A percentile compares a stretch with the other conserved stretches of the same genome.
Evolutionary conservation across 1,140 invertebrate genomes (phyloP).

Genomic region (Nymphalis io): DNA sequence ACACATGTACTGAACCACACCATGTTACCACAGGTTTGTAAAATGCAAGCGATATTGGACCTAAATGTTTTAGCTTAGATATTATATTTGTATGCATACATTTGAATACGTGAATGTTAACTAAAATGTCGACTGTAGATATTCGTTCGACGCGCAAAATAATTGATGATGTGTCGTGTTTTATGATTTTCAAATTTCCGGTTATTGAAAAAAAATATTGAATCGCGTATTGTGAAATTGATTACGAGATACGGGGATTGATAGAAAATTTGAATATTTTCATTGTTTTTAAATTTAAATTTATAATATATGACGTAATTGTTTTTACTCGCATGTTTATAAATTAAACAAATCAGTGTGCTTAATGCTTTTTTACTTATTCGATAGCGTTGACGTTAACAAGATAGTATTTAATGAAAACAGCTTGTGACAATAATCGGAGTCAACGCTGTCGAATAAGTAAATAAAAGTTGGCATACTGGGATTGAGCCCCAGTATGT

Average conservation of each 20-base stretch:
- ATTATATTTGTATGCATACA: not conserved
- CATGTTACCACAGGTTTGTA: slow-evolving; percentile 7
- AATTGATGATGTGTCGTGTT: slow-evolving; percentile 41
- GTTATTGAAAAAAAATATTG: slow-evolving; percentile 34
- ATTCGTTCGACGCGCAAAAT: slow-evolving; percentile 30
- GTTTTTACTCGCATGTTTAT: no score
- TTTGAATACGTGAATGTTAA: slow-evolving; percentile 21
- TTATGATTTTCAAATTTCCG: slow-evolving; percentile 36
- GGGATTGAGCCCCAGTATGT: no score
- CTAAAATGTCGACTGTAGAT: slow-evolving; percentile 29
- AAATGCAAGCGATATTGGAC: slow-evolving; percentile 20
- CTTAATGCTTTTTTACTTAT: no score
- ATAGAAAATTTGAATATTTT: not conserved
- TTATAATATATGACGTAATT: no score
- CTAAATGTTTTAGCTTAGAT: slow-evolving; percentile 7
- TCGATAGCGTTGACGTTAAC: no score
- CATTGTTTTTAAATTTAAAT: not conserved
- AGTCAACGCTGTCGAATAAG: no score
- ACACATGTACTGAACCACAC: slow-evolving; percentile 33
- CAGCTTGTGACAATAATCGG: no score
- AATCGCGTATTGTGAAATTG: slow-evolving; percentile 16
- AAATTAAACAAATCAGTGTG: no score
- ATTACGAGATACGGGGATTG: slow-evolving; percentile 19
- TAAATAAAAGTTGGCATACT: no score
- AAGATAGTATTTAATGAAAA: no score